phyloP scores from a whole-genome alignment of 2,113 vertebrate genomes.

The Sminthopsis crassicaudata region DNA sequence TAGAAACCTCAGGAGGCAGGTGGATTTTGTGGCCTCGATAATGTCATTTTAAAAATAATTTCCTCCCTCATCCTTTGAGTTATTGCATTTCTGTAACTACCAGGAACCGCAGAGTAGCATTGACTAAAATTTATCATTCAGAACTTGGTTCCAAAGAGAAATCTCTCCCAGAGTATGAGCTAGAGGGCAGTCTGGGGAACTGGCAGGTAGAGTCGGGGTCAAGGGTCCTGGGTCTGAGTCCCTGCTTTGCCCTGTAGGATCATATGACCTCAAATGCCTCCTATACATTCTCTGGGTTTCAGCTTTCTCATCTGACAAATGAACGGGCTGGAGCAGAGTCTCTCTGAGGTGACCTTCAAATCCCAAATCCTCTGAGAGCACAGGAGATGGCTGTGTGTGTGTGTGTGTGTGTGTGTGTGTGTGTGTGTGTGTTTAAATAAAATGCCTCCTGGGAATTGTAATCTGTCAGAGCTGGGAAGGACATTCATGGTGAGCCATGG shows the following conservation, averaged over 20 bases:
- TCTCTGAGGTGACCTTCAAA: not conserved
- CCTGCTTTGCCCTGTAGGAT: not conserved
- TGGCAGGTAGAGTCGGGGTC: not conserved
- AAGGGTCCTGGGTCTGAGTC: not conserved
- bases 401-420: too few relatives aligned
- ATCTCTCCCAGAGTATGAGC: constrained; percentile 29
- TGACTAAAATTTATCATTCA: constrained; percentile 28
- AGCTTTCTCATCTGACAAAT: not conserved
- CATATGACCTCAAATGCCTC: not conserved
- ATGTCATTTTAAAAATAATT: not conserved
- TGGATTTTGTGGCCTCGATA: not conserved
- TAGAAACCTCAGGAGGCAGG: not conserved
- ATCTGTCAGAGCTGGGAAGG: not conserved
- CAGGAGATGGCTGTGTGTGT: not conserved
- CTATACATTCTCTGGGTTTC: not conserved
- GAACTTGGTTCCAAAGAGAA: constrained; percentile 43
- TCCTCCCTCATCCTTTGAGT: not conserved
- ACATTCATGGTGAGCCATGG: not conserved
- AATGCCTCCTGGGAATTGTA: not conserved
- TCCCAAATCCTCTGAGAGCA: not conserved
- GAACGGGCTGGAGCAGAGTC: not conserved
- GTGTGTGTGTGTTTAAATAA: too few relatives aligned
- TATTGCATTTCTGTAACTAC: constrained; percentile 49
- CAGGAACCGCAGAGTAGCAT: not conserved
- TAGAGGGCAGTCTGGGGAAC: not conserved